These are phyloP conservation scores for Leistus spinibarbis DNA, from an alignment of 2,888 invertebrate species.

Conservation along the genomic window DNA sequence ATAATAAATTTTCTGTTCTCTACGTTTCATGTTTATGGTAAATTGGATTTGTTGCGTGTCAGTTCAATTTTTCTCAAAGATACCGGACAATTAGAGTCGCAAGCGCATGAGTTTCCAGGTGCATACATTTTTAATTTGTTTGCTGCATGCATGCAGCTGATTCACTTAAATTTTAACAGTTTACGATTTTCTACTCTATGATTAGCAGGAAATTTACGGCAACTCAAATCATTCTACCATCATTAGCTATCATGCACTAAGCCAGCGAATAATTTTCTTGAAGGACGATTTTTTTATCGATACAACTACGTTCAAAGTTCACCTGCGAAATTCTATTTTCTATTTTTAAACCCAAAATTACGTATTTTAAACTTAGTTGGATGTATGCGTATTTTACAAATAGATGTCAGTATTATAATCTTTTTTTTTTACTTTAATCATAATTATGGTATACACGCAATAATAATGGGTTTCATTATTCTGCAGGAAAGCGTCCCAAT, in stretches of 20 bases:
- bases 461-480: too few relatives aligned
- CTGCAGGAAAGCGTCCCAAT: too few relatives aligned
- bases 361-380: too few relatives aligned
- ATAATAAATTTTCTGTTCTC: not conserved
- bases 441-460: too few relatives aligned
- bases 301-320: not conserved
- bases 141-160: not conserved
- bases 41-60: not conserved
- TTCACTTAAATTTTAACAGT: not conserved
- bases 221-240: not conserved
- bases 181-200: not conserved
- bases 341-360: too few relatives aligned
- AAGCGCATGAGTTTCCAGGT: not conserved
- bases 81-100: not conserved
- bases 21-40: not conserved
- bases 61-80: not conserved
- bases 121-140: not conserved
- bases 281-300: not conserved
- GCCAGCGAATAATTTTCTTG: not conserved
- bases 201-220: not conserved
- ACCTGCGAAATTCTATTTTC: too few relatives aligned
- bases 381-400: too few relatives aligned
- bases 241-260: not conserved
- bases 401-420: too few relatives aligned
- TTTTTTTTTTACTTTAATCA: too few relatives aligned